These are phyloP conservation scores for Coleophora flavipennella DNA, from an alignment of 2,888 invertebrate species.

Conservation along the genomic window DNA sequence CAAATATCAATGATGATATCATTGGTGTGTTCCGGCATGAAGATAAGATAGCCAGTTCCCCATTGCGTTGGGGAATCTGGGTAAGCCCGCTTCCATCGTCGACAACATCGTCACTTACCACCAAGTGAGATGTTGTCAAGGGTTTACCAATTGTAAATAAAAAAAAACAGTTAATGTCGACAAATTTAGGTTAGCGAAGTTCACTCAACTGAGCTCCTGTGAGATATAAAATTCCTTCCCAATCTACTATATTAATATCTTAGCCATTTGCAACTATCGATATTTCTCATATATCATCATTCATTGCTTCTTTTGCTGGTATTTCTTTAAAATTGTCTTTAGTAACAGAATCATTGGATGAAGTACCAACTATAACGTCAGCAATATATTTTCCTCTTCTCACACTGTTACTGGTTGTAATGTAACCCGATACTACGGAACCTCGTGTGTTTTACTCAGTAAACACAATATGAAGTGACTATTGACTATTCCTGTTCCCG, in stretches of 20 bases:
- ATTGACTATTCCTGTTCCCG: conserved; percentile 69
- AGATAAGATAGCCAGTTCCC: too few species aligned
- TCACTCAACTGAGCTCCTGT: conserved; percentile 64
- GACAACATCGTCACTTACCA: too few species aligned
- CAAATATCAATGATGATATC: too few species aligned
- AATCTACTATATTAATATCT: conserved; percentile 22
- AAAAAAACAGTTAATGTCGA: conserved; percentile 57
- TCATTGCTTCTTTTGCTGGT: conserved; percentile 23
- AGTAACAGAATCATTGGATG: conserved; percentile 23
- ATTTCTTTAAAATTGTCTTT: not conserved
- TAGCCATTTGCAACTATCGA: conserved; percentile 6
- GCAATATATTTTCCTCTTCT: conserved; percentile 13
- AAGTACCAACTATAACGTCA: not conserved
- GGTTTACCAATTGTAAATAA: too few species aligned
- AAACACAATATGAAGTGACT: conserved; percentile 71
- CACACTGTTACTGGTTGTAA: conserved; percentile 20
- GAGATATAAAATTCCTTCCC: conserved; percentile 50
- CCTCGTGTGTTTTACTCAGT: conserved; percentile 60
- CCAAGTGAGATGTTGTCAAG: too few species aligned
- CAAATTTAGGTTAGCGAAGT: conserved; percentile 61
- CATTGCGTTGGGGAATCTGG: too few species aligned
- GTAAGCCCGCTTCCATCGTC: too few species aligned
- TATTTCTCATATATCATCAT: conserved; percentile 11
- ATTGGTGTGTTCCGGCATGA: too few species aligned
- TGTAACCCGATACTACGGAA: conserved; percentile 59